These are phyloP conservation scores for Leptodactylus fuscus DNA, from an alignment of 2,113 vertebrate genomes.

Conservation along the genomic window DNA sequence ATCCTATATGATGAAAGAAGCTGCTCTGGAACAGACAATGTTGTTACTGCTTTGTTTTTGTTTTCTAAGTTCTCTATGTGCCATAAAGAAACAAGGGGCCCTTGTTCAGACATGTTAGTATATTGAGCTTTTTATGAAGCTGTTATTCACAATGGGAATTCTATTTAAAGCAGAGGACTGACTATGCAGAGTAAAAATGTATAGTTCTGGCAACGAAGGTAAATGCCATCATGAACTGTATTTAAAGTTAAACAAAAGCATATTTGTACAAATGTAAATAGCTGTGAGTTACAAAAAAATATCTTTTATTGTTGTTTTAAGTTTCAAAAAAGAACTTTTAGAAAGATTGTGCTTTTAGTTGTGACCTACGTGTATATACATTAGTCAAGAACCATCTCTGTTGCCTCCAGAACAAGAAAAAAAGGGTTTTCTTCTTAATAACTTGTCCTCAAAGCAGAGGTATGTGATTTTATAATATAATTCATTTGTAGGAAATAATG, in stretches of 20 bases:
- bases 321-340: constrained; percentile 82
- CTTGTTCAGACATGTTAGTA: constrained; percentile 67
- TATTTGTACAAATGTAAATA: constrained; percentile 82
- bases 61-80: constrained; percentile 75
- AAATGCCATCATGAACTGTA: constrained; percentile 90
- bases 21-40: constrained; percentile 70
- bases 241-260: constrained; percentile 80
- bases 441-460: constrained; percentile 68
- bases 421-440: constrained; percentile 69
- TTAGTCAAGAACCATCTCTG: constrained; percentile 73
- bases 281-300: constrained; percentile 77
- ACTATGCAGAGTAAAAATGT: constrained; percentile 75
- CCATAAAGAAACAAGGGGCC: constrained; percentile 73
- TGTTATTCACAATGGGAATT: constrained; percentile 72
- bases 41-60: constrained; percentile 65
- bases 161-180: constrained; percentile 73
- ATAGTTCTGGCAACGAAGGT: constrained; percentile 74
- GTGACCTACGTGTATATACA: constrained; percentile 86
- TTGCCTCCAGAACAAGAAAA: constrained; percentile 70
- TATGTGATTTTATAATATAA: constrained; percentile 68
- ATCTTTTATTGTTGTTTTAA: constrained; percentile 83
- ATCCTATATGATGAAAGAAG: constrained; percentile 61
- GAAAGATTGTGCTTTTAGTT: constrained; percentile 81
- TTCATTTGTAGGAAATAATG: constrained; percentile 69
- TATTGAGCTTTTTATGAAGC: constrained; percentile 70